These are phyloP conservation scores for Andinoacara biseriatus DNA, from an alignment of 2,113 vertebrate genomes.

Conservation along the genomic window DNA sequence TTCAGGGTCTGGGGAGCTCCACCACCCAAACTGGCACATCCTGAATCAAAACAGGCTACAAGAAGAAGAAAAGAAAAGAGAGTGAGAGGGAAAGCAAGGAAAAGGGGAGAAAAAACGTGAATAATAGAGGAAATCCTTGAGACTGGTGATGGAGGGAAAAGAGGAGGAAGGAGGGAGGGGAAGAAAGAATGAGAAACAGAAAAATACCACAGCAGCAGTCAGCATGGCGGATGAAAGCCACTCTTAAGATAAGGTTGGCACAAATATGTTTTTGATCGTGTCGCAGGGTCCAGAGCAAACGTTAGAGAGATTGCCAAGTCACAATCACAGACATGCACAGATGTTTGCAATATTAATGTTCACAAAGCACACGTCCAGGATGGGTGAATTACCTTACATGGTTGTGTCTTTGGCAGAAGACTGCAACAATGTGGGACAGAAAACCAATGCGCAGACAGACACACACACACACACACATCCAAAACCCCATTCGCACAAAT, in stretches of 20 bases:
- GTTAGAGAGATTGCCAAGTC: constrained; percentile 69
- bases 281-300: constrained; percentile 57
- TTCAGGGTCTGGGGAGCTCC: constrained; percentile 65
- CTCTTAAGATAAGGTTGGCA: constrained; percentile 74
- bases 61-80: constrained; percentile 62
- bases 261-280: constrained; percentile 73
- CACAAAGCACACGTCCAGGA: constrained; percentile 41
- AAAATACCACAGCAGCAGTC: constrained; percentile 80
- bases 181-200: constrained; percentile 70
- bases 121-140: constrained; percentile 68
- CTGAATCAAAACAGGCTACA: constrained; percentile 70
- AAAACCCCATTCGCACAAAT: constrained; percentile 25
- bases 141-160: constrained; percentile 57
- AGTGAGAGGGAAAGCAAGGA: constrained; percentile 41
- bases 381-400: constrained; percentile 61
- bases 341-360: constrained; percentile 72
- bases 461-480: constrained; percentile 23
- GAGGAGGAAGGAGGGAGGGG: constrained; percentile 50
- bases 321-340: constrained; percentile 62
- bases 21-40: constrained; percentile 71
- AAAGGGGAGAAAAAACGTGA: constrained; percentile 54
- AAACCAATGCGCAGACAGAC: constrained; percentile 37
- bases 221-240: constrained; percentile 73
- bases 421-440: constrained; percentile 41
- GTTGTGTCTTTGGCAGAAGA: constrained; percentile 59